These are phyloP conservation scores for Actinia equina DNA, from an alignment of 64 coral and sea anemone species.

Conservation along the genomic window DNA sequence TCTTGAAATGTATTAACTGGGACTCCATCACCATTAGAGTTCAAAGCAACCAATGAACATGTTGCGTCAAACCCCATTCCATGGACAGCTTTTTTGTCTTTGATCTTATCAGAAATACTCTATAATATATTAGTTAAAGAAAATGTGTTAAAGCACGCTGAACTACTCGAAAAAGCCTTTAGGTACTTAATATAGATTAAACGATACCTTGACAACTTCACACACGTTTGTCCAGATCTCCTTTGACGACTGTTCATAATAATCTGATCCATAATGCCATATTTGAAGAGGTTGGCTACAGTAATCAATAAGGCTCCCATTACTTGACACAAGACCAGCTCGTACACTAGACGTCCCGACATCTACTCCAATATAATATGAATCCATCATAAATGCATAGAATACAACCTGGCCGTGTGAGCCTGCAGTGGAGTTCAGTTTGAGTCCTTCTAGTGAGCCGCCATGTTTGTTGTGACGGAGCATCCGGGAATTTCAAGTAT, in stretches of 20 bases:
- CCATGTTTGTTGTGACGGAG: not conserved
- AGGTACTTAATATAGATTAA: no score
- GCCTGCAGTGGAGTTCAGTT: no score
- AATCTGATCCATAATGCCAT: slow-evolving; percentile 35
- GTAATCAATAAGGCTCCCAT: slow-evolving; percentile 45
- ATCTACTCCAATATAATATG: slow-evolving; percentile 83
- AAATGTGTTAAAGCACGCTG: no score
- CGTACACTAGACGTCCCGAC: slow-evolving; percentile 79
- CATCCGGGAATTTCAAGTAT: not conserved
- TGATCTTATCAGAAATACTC: slow-evolving; percentile 7
- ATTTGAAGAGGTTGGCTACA: slow-evolving; percentile 47
- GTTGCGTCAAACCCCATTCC: slow-evolving; percentile 99
- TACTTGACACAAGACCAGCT: slow-evolving; percentile 62
- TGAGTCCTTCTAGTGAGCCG: not conserved
- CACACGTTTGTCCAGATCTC: slow-evolving; percentile 70
- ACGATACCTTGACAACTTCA: slow-evolving; percentile 61
- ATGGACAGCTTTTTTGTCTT: slow-evolving; percentile 32
- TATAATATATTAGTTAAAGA: not conserved
- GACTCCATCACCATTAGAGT: slow-evolving; percentile 31
- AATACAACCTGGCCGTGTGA: no score
- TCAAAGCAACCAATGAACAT: slow-evolving; percentile 78
- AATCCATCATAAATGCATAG: not conserved
- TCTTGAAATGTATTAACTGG: slow-evolving; percentile 67
- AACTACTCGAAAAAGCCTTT: not conserved
- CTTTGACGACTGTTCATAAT: slow-evolving; percentile 77